These are phyloP conservation scores for Pionites leucogaster DNA, from an alignment of 2,113 vertebrate genomes.

Conservation along the genomic window DNA sequence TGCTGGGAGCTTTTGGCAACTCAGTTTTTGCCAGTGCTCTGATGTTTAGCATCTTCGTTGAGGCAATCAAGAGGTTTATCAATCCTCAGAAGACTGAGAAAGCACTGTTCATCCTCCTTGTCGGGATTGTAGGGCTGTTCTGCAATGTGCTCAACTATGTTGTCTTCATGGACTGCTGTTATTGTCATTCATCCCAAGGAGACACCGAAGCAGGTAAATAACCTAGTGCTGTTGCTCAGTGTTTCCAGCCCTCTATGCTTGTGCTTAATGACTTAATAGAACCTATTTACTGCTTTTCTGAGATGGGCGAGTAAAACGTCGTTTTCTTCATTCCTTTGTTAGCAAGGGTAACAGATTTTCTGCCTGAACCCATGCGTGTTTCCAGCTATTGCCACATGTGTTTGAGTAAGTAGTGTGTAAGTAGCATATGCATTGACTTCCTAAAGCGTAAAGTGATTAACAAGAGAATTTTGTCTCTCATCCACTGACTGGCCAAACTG, in stretches of 20 bases:
- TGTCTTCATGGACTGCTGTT: slow-evolving; percentile 82
- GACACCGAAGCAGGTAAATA: slow-evolving; percentile 68
- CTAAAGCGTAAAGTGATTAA: neutral
- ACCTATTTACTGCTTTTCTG: neutral
- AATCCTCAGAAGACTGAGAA: slow-evolving; percentile 73
- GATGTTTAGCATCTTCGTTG: slow-evolving; percentile 77
- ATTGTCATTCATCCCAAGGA: neutral
- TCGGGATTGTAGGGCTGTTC: slow-evolving; percentile 67
- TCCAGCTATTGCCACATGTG: neutral
- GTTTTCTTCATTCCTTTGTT: neutral
- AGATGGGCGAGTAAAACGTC: accelerated
- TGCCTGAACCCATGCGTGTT: accelerated
- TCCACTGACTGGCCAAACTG: accelerated
- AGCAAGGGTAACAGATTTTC: neutral
- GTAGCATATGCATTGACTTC: neutral
- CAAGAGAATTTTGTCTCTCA: neutral
- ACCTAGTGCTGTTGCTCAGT: neutral
- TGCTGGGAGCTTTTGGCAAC: slow-evolving; percentile 80
- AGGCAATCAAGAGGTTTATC: slow-evolving; percentile 75
- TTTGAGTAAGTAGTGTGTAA: neutral
- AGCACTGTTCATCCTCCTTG: slow-evolving; percentile 58
- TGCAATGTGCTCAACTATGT: slow-evolving; percentile 75
- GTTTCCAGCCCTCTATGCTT: neutral
- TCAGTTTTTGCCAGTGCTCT: slow-evolving; percentile 75
- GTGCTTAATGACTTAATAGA: neutral